A percentile compares a stretch with the other conserved stretches of the same genome.
Conservation (phyloP, 2,888 invertebrate genomes). For the Habrosyne pyritoides region DNA sequence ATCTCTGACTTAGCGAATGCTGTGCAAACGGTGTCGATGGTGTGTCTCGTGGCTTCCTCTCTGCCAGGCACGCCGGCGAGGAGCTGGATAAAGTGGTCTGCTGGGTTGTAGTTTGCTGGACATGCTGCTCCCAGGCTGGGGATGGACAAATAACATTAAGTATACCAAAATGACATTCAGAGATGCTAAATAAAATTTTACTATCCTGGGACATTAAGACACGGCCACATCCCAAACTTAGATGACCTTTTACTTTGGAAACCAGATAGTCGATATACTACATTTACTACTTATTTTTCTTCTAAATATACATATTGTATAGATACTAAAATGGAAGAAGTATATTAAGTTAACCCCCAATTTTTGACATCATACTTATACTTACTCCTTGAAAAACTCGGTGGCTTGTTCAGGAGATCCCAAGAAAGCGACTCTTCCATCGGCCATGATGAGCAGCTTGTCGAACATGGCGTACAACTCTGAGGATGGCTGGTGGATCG, state of each 20-base stretch:
- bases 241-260: too few relatives aligned
- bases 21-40: conserved; percentile 91
- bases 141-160: conserved; percentile 2
- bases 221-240: too few relatives aligned
- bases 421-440: conserved; percentile 94
- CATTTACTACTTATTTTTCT: too few relatives aligned
- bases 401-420: conserved; percentile 92
- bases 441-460: conserved; percentile 93
- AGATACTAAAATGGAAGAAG: too few relatives aligned
- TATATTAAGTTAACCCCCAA: too few relatives aligned
- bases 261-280: too few relatives aligned
- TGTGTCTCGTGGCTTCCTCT: conserved; percentile 90
- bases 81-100: conserved; percentile 96
- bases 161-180: not conserved
- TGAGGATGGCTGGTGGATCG: conserved; percentile 98
- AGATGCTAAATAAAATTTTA: too few relatives aligned
- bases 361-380: too few relatives aligned
- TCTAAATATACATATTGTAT: too few relatives aligned
- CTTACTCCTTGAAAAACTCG: conserved; percentile 91
- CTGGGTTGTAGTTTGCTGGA: conserved; percentile 96
- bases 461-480: conserved; percentile 96
- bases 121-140: conserved; percentile 90
- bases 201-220: too few relatives aligned
- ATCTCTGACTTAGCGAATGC: conserved; percentile 87
- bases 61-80: conserved; percentile 93